These are phyloP conservation scores for Candidula unifasciata DNA, from an alignment of 2,888 invertebrate genomes.

Conservation along the genomic window DNA sequence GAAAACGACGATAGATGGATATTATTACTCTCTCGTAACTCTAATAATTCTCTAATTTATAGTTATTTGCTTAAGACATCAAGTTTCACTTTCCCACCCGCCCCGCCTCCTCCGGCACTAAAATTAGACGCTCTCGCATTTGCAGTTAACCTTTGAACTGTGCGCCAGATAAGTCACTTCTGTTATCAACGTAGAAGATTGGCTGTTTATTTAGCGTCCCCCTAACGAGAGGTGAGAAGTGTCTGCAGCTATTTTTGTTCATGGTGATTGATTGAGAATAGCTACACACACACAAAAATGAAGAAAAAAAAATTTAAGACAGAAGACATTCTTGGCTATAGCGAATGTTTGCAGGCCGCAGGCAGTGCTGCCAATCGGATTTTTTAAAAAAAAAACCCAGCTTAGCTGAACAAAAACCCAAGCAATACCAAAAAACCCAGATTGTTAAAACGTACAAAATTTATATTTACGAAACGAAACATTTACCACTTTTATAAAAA, in stretches of 20 bases:
- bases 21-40: no score
- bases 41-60: no score
- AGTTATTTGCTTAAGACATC: no score
- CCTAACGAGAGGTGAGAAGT: slow-evolving; percentile 13
- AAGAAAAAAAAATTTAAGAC: neutral
- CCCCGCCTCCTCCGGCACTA: neutral
- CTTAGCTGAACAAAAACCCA: no score
- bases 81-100: neutral
- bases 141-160: neutral
- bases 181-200: neutral
- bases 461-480: no score
- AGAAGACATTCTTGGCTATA: slow-evolving; percentile 3
- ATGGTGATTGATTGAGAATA: slow-evolving; percentile 24
- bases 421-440: no score
- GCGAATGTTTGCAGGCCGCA: no score
- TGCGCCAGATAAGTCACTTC: neutral
- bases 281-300: neutral
- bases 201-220: slow-evolving; percentile 1
- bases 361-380: no score
- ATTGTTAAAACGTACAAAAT: no score
- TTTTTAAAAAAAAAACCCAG: no score
- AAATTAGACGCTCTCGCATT: neutral
- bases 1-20: no score
- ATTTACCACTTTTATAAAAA: no score
- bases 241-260: slow-evolving; percentile 3